Conservation (phyloP, 1,140 invertebrate species). For the Drosophila sproati region DNA sequence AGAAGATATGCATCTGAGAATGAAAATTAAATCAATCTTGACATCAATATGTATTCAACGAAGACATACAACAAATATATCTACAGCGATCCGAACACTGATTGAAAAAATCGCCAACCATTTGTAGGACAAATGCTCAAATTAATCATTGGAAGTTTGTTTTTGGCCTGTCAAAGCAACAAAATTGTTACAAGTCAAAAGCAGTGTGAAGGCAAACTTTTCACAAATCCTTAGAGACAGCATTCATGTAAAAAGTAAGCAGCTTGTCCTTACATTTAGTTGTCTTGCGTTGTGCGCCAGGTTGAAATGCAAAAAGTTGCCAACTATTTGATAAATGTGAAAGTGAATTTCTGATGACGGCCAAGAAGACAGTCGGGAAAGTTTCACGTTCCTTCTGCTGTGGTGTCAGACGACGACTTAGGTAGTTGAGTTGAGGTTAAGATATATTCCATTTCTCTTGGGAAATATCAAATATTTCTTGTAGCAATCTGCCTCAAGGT, state of each 20-base stretch:
- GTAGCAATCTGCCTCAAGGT: neutral
- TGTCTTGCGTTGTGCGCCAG: constrained; percentile 6
- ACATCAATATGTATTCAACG: constrained; percentile 51
- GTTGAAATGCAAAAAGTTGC: constrained; percentile 26
- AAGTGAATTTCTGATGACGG: constrained; percentile 29
- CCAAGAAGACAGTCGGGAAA: constrained; percentile 28
- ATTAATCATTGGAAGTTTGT: constrained; percentile 61
- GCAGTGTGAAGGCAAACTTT: constrained; percentile 17
- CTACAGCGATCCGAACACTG: constrained; percentile 24
- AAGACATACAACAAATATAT: constrained; percentile 12
- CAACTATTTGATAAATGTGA: constrained; percentile 64
- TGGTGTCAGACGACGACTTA: neutral
- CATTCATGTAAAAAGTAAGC: constrained; percentile 31
- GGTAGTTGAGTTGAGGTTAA: neutral
- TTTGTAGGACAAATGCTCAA: constrained; percentile 65
- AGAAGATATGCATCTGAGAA: constrained; percentile 3
- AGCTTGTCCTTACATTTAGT: neutral
- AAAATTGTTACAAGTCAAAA: constrained; percentile 46
- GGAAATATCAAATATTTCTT: neutral
- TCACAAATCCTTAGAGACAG: constrained; percentile 36
- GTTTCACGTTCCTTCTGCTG: constrained; percentile 14
- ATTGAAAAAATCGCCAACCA: constrained; percentile 52
- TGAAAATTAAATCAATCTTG: constrained; percentile 40
- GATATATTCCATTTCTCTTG: neutral
- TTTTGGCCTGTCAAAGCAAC: constrained; percentile 43